These are phyloP conservation scores for Heteromyza rotundicornis DNA, from an alignment of 2,888 invertebrate genomes.

Conservation along the genomic window DNA sequence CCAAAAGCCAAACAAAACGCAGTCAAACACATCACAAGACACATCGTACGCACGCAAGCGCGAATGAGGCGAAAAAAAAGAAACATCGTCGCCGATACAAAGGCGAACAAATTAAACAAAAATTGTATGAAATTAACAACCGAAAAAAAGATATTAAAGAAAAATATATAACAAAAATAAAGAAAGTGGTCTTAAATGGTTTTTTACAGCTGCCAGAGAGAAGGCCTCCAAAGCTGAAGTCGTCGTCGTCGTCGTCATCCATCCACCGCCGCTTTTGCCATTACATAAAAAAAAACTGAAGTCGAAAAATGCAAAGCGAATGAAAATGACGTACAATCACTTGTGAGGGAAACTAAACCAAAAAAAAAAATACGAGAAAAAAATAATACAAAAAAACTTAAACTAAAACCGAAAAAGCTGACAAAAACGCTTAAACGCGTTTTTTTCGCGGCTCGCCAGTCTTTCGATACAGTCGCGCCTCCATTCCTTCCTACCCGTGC, in stretches of 20 bases:
- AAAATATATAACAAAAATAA: neutral
- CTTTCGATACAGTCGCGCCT: neutral
- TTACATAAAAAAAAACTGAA: neutral
- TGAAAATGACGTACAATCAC: neutral
- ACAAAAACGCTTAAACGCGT: too few species aligned
- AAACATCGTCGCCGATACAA: neutral
- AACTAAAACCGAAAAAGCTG: neutral
- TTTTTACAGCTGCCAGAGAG: slow-evolving; percentile 10
- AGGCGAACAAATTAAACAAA: neutral
- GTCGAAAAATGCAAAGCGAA: neutral
- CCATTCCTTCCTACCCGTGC: neutral
- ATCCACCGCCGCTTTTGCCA: neutral
- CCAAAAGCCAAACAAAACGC: slow-evolving; percentile 13
- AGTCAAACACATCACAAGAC: slow-evolving; percentile 4
- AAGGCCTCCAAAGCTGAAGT: neutral
- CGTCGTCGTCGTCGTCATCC: neutral
- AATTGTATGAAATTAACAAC: neutral
- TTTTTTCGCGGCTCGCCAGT: neutral
- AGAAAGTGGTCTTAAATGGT: slow-evolving; percentile 14
- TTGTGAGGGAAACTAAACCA: neutral
- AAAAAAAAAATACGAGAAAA: neutral
- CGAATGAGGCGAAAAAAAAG: too few species aligned
- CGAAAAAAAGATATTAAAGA: neutral
- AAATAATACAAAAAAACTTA: neutral
- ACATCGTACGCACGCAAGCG: neutral